These are phyloP conservation scores for Colaptes auratus DNA, from an alignment of 2,113 vertebrate genomes.

Conservation along the genomic window DNA sequence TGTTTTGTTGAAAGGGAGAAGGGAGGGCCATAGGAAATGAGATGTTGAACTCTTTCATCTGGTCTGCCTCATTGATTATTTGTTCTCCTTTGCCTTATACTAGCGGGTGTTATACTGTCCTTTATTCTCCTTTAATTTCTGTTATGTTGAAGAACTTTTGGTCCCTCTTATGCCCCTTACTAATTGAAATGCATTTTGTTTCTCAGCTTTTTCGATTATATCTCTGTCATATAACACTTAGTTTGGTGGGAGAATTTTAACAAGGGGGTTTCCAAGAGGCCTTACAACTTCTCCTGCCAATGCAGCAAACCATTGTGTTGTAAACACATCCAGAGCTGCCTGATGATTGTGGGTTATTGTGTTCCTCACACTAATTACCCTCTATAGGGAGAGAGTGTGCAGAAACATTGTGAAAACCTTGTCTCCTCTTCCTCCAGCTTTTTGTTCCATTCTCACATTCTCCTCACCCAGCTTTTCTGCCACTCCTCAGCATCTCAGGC, in stretches of 20 bases:
- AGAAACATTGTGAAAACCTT: conserved; percentile 34
- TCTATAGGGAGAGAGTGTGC: conserved; percentile 10
- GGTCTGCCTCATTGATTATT: neutral
- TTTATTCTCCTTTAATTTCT: conserved; percentile 17
- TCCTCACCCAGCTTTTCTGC: neutral
- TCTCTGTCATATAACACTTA: conserved; percentile 9
- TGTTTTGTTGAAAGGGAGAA: no score
- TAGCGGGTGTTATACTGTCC: neutral
- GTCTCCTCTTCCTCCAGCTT: neutral
- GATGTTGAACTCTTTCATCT: neutral
- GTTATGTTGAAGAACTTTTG: neutral
- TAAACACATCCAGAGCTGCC: conserved; percentile 42
- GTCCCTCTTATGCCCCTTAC: neutral
- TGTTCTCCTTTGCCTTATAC: conserved; percentile 5
- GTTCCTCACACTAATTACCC: conserved; percentile 17
- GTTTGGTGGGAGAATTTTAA: conserved; percentile 49
- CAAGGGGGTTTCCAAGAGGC: conserved; percentile 41
- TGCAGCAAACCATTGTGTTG: conserved; percentile 39
- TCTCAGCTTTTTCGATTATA: conserved; percentile 12
- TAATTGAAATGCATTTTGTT: conserved; percentile 12
- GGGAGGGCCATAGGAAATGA: neutral
- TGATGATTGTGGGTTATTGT: conserved; percentile 16
- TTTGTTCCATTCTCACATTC: conserved; percentile 19
- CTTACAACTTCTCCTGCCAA: conserved; percentile 44
- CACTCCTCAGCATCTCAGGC: neutral